Conservation (phyloP, 1,140 invertebrate genomes). For the Micrasema longulum region DNA sequence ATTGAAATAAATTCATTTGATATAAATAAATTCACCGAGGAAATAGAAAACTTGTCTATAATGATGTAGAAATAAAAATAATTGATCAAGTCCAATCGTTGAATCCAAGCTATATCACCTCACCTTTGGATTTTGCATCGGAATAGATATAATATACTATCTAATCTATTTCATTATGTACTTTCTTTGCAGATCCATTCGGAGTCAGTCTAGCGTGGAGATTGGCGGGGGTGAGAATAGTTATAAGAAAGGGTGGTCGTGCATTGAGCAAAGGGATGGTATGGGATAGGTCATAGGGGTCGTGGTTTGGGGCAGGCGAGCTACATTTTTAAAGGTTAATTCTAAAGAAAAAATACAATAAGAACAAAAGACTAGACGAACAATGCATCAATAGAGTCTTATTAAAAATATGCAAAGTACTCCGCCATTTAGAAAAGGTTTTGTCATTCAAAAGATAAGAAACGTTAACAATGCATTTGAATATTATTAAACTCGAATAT, state of each 20-base stretch:
- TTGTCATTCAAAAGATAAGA: too few species aligned
- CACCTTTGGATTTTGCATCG: conserved; percentile 38
- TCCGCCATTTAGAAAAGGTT: too few species aligned
- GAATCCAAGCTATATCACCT: conserved; percentile 16
- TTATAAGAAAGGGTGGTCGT: not conserved
- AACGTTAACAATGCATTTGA: too few species aligned
- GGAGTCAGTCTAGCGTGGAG: conserved; percentile 25
- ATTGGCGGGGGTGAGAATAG: not conserved
- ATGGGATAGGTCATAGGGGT: conserved; percentile 13
- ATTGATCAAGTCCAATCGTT: conserved; percentile 26
- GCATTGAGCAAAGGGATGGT: not conserved
- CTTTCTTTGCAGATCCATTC: conserved; percentile 19
- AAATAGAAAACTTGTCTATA: too few species aligned
- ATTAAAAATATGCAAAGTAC: too few species aligned
- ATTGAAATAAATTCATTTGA: too few species aligned
- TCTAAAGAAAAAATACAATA: not conserved
- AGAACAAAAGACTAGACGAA: not conserved
- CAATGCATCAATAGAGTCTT: too few species aligned
- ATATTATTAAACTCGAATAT: too few species aligned
- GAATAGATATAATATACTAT: not conserved
- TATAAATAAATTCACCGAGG: too few species aligned
- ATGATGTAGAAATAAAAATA: too few species aligned
- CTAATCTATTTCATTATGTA: too few species aligned
- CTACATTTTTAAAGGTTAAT: conserved; percentile 9
- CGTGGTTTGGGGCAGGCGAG: conserved; percentile 8